Evolutionary conservation across 2,888 invertebrate species (phyloP).

Genomic region (Fragum whitleyi): DNA sequence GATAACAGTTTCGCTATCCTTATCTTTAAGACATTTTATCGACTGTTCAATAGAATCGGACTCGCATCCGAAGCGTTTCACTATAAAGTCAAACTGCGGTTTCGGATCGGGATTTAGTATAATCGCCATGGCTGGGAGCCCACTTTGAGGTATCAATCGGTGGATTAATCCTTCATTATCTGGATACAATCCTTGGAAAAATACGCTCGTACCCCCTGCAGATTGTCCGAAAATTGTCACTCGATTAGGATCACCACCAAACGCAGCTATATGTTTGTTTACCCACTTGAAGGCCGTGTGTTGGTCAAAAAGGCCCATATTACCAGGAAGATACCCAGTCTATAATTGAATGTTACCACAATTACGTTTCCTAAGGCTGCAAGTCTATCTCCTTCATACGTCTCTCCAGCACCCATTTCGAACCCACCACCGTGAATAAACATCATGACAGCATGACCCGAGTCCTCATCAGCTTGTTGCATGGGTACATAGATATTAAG

Average conservation of each 20-base stretch:
- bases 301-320: constrained; percentile 97
- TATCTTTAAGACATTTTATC: constrained; percentile 16
- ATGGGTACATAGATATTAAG: constrained; percentile 96
- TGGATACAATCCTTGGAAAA: constrained; percentile 74
- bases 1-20: constrained; percentile 3
- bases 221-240: constrained; percentile 79
- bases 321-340: constrained; percentile 95
- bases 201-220: constrained; percentile 69
- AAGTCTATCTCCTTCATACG: constrained; percentile 16
- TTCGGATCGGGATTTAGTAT: neutral
- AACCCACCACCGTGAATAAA: constrained; percentile 98
- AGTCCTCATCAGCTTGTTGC: constrained; percentile 8
- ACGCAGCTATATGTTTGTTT: constrained; percentile 91
- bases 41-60: neutral
- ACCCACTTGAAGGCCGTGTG: constrained; percentile 96
- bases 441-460: constrained; percentile 90
- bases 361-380: constrained; percentile 86
- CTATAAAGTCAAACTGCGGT: constrained; percentile 16
- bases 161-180: constrained; percentile 65
- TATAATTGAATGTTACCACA: constrained; percentile 97
- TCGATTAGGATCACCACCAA: constrained; percentile 74
- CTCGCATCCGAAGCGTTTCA: constrained; percentile 21
- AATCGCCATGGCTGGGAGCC: constrained; percentile 23
- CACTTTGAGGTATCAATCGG: constrained; percentile 77
- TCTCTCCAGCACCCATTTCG: constrained; percentile 93